These are phyloP conservation scores for Hypena proboscidalis DNA, from an alignment of 2,888 invertebrate genomes.

Conservation along the genomic window DNA sequence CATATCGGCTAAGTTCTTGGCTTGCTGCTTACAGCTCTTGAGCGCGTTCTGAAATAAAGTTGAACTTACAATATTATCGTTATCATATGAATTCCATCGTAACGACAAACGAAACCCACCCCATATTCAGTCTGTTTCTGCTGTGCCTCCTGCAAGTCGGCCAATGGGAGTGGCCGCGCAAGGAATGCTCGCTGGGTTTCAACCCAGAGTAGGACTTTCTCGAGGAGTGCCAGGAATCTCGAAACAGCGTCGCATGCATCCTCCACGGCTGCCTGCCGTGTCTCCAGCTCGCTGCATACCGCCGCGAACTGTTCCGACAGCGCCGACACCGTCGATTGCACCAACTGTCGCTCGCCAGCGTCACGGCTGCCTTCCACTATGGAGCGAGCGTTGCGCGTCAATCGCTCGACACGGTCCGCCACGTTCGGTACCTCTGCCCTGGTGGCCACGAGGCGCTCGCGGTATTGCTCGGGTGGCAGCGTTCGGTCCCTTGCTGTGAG, in stretches of 20 bases:
- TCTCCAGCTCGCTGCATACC: slow-evolving; percentile 91
- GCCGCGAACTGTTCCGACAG: slow-evolving; percentile 92
- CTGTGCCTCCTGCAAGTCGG: slow-evolving; percentile 92
- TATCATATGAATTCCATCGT: not conserved
- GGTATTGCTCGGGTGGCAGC: slow-evolving; percentile 90
- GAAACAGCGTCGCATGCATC: slow-evolving; percentile 96
- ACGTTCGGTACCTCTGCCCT: slow-evolving; percentile 90
- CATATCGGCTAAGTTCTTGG: slow-evolving; percentile 96
- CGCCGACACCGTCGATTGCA: slow-evolving; percentile 90
- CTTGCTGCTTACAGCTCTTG: slow-evolving; percentile 94
- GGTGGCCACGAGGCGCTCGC: slow-evolving; percentile 91
- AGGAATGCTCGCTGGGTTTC: slow-evolving; percentile 93
- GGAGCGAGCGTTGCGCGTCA: slow-evolving; percentile 91
- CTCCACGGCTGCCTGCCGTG: slow-evolving; percentile 92
- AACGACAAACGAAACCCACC: slow-evolving; percentile 75
- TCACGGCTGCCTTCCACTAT: slow-evolving; percentile 93
- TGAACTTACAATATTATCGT: no score
- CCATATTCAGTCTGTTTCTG: slow-evolving; percentile 95
- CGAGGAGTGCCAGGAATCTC: slow-evolving; percentile 92
- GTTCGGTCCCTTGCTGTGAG: slow-evolving; percentile 92
- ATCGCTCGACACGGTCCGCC: slow-evolving; percentile 90
- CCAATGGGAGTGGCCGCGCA: slow-evolving; percentile 90
- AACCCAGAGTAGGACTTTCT: slow-evolving; percentile 93
- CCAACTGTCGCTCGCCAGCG: slow-evolving; percentile 90
- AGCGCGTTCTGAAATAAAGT: slow-evolving; percentile 89